Evolutionary conservation across 2,113 vertebrate species (phyloP).

Genomic region (Callospermophilus lateralis): DNA sequence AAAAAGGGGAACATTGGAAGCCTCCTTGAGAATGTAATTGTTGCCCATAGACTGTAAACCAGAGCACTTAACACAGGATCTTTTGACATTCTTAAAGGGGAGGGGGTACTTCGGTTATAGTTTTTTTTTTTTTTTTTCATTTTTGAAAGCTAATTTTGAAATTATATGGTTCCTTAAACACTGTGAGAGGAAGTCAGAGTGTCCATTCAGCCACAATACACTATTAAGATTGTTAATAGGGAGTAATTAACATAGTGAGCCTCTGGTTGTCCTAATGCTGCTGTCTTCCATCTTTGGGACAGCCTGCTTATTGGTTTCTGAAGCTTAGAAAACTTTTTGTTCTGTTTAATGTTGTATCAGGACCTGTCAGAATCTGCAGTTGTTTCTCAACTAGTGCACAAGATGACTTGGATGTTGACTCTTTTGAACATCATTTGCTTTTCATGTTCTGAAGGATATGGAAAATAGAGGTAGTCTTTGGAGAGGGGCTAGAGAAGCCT

Average conservation of each 20-base stretch:
- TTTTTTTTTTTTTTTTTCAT: conserved; percentile 49
- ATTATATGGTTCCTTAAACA: conserved; percentile 77
- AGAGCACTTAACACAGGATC: conserved; percentile 85
- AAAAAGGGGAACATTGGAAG: conserved; percentile 77
- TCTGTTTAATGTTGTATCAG: not conserved
- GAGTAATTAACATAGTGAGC: conserved; percentile 76
- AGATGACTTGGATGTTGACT: conserved; percentile 25
- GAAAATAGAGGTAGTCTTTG: not conserved
- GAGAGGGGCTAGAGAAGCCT: not conserved
- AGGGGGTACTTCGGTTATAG: conserved; percentile 56
- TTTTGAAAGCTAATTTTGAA: conserved; percentile 78
- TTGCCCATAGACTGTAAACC: conserved; percentile 75
- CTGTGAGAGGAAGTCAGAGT: conserved; percentile 79
- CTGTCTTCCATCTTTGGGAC: conserved; percentile 81
- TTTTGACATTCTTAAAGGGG: conserved; percentile 83
- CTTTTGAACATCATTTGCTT: conserved; percentile 14
- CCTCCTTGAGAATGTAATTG: conserved; percentile 79
- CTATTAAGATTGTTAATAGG: conserved; percentile 71
- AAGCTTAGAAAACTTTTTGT: conserved; percentile 55
- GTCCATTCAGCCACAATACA: conserved; percentile 71
- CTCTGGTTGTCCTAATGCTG: conserved; percentile 84
- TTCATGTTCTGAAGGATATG: not conserved
- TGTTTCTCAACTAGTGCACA: conserved; percentile 46
- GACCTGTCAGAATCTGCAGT: conserved; percentile 56
- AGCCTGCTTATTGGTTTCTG: conserved; percentile 77